Evolutionary conservation across 92 coral and sea anemone species (phyloP).

Genomic region (Bergia sp.): DNA sequence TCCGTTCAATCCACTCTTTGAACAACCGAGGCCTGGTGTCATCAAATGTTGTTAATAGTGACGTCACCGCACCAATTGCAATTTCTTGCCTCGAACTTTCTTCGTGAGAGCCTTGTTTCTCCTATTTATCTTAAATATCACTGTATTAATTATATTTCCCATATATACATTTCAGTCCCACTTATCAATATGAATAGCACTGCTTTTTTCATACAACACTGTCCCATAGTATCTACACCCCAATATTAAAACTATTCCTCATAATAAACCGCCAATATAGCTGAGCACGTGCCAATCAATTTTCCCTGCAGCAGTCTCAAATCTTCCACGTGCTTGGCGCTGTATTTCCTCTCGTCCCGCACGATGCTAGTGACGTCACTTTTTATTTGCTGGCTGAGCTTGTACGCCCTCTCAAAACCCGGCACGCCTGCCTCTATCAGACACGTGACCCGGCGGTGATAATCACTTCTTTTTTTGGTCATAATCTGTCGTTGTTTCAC

Average conservation of each 20-base stretch:
- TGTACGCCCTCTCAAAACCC: slow-evolving; percentile 49
- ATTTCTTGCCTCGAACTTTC: too few relatives aligned
- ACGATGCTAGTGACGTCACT: slow-evolving; percentile 68
- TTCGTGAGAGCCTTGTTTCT: too few relatives aligned
- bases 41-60: too few relatives aligned
- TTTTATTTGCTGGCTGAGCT: slow-evolving; percentile 56
- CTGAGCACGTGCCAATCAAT: slow-evolving; percentile 81
- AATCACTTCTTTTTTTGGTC: slow-evolving; percentile 68
- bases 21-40: too few relatives aligned
- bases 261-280: slow-evolving; percentile 72
- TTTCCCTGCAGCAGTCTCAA: slow-evolving; percentile 79
- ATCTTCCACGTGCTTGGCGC: slow-evolving; percentile 80
- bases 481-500: slow-evolving; percentile 61
- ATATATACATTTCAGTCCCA: too few relatives aligned
- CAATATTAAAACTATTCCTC: slow-evolving; percentile 54
- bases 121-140: too few relatives aligned
- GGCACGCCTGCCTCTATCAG: slow-evolving; percentile 70
- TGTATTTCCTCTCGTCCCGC: slow-evolving; percentile 82
- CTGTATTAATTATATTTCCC: too few relatives aligned
- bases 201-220: too few relatives aligned
- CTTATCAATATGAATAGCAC: too few relatives aligned
- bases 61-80: too few relatives aligned
- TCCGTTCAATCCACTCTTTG: too few relatives aligned
- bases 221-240: too few relatives aligned
- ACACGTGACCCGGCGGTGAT: slow-evolving; percentile 37